These are phyloP conservation scores for Heliocidaris tuberculata DNA, from an alignment of 35 echinoderm and acorn worm genomes.

Conservation along the genomic window DNA sequence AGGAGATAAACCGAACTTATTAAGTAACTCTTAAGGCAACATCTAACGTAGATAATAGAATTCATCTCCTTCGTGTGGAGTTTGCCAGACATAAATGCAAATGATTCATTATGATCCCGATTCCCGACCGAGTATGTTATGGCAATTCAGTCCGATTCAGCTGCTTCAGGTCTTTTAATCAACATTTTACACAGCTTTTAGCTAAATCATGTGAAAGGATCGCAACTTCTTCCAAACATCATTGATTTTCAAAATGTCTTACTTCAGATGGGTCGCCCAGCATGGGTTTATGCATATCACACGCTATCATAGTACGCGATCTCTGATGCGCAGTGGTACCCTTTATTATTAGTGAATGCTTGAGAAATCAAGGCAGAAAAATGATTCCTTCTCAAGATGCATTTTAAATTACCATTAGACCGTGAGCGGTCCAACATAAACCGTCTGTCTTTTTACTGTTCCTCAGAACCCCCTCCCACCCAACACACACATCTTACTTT, in stretches of 20 bases:
- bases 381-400: neutral
- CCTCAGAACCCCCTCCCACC: neutral
- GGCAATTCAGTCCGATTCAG: neutral
- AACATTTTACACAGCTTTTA: constrained; percentile 12
- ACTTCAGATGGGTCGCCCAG: neutral
- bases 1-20: neutral
- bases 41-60: neutral
- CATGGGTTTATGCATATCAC: neutral
- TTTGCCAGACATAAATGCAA: neutral
- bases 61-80: neutral
- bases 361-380: neutral
- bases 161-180: neutral
- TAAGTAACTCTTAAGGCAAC: neutral
- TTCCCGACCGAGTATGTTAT: neutral
- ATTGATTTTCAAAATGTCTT: neutral
- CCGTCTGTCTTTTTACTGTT: neutral
- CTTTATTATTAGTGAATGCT: neutral
- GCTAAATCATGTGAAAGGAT: neutral
- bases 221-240: neutral
- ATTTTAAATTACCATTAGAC: neutral
- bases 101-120: neutral
- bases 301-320: neutral
- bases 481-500: neutral
- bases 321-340: neutral
- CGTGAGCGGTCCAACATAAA: neutral